Evolutionary conservation across 2,888 invertebrate genomes (phyloP).

Genomic region (Mythimna loreyi): DNA sequence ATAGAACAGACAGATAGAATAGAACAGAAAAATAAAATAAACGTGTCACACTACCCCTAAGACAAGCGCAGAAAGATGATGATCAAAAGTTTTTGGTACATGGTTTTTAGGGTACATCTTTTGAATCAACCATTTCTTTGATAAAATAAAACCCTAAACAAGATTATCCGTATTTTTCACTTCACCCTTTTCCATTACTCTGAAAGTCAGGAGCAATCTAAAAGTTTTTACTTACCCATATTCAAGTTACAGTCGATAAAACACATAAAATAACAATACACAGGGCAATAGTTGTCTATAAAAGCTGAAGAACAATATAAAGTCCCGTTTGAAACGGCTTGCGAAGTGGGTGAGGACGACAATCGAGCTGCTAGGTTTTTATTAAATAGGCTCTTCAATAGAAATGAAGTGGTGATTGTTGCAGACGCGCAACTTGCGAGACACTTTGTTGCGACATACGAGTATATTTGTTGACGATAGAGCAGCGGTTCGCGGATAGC

Average conservation of each 20-base stretch:
- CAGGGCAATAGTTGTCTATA: slow-evolving; percentile 34
- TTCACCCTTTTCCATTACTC: neutral
- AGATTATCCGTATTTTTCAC: neutral
- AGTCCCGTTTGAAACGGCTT: slow-evolving; percentile 31
- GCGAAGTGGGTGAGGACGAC: slow-evolving; percentile 42
- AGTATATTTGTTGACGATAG: neutral
- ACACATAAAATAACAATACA: slow-evolving; percentile 29
- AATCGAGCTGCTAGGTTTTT: slow-evolving; percentile 32
- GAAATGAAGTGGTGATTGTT: slow-evolving; percentile 6
- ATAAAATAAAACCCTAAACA: neutral
- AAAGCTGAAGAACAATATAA: slow-evolving; percentile 39
- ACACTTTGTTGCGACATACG: neutral
- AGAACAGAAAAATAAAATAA: too few species aligned
- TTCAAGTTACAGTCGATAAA: slow-evolving; percentile 23
- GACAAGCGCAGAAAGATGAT: too few species aligned
- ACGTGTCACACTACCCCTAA: too few species aligned
- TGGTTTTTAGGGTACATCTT: neutral
- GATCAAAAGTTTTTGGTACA: too few species aligned
- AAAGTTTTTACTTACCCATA: slow-evolving; percentile 14
- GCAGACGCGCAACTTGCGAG: slow-evolving; percentile 2
- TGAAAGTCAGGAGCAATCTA: neutral
- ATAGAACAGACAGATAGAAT: too few species aligned
- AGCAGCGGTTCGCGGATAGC: too few species aligned
- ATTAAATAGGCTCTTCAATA: slow-evolving; percentile 41
- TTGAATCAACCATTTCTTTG: neutral